Percentiles rank a stretch among this genome's conserved stretches.
Evolutionary conservation across 2,888 invertebrate genomes (phyloP).

Genomic region (Eristalinus sepulchralis): DNA sequence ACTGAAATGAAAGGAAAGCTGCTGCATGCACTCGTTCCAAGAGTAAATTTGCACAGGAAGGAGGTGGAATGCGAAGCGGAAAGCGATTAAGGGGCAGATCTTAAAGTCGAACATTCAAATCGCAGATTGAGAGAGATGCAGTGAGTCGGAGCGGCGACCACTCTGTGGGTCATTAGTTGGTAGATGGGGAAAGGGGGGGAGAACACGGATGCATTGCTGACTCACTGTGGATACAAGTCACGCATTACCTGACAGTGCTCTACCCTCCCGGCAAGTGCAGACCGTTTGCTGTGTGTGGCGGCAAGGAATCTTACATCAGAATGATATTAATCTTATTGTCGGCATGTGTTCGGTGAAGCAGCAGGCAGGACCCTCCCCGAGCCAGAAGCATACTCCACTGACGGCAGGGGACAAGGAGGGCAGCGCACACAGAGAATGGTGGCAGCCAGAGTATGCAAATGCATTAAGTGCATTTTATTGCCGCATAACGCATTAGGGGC

Average conservation of each 20-base stretch:
- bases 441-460: slow-evolving; percentile 59
- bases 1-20: slow-evolving; percentile 4
- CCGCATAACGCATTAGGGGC: slow-evolving; percentile 72
- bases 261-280: neutral
- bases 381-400: slow-evolving; percentile 21
- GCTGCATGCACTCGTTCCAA: slow-evolving; percentile 18
- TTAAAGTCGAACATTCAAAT: slow-evolving; percentile 55
- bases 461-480: slow-evolving; percentile 78
- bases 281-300: slow-evolving; percentile 43
- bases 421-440: neutral
- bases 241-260: slow-evolving; percentile 6
- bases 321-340: slow-evolving; percentile 69
- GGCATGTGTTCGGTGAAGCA: slow-evolving; percentile 20
- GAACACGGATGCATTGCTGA: neutral
- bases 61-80: slow-evolving; percentile 56
- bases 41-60: slow-evolving; percentile 29
- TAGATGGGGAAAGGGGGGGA: neutral
- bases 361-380: neutral
- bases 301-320: slow-evolving; percentile 65
- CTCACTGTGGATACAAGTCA: slow-evolving; percentile 11
- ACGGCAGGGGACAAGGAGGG: slow-evolving; percentile 21
- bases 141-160: slow-evolving; percentile 25
- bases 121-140: slow-evolving; percentile 23
- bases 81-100: slow-evolving; percentile 50
- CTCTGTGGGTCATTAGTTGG: neutral